A percentile compares a stretch with the other conserved stretches of the same genome.
phyloP scores from a whole-genome alignment of 2,888 invertebrate genomes.

The Agonopterix alstromeriana region DNA sequence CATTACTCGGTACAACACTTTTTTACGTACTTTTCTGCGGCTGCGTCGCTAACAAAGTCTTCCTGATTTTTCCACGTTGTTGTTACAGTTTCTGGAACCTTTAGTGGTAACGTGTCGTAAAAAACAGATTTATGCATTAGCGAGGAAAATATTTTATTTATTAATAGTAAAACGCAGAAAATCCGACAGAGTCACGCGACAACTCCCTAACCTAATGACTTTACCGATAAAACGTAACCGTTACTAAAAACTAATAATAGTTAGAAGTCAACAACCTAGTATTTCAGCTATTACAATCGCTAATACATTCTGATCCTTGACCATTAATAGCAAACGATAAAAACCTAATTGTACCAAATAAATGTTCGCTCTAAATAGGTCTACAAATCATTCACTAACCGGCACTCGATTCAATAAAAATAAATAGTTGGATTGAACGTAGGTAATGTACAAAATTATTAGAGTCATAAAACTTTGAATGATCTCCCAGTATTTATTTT shows the following conservation, averaged over 20 bases:
- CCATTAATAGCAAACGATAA: slow-evolving; percentile 7
- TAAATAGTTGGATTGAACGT: background rate
- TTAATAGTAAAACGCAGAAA: background rate
- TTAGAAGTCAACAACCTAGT: slow-evolving; percentile 12
- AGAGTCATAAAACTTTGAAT: slow-evolving; percentile 1
- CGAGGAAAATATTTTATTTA: slow-evolving; percentile 21
- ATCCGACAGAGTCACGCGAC: slow-evolving; percentile 14
- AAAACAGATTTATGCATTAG: slow-evolving; percentile 6
- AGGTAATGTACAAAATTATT: slow-evolving; percentile 1
- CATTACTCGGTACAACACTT: no score
- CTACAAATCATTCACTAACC: slow-evolving; percentile 12
- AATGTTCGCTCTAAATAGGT: slow-evolving; percentile 5
- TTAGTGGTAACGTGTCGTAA: no score
- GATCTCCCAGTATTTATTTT: background rate
- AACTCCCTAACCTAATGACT: slow-evolving; percentile 15
- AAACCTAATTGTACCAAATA: slow-evolving; percentile 12
- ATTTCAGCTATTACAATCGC: slow-evolving; percentile 9
- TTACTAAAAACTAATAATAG: slow-evolving; percentile 8
- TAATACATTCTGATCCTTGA: slow-evolving; percentile 3
- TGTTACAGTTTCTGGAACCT: no score
- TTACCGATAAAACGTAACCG: slow-evolving; percentile 11
- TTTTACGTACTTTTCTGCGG: no score
- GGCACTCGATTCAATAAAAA: slow-evolving; percentile 3
- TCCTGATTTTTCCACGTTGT: no score
- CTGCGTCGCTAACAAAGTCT: no score